Evolutionary conservation across 2,113 vertebrate genomes (phyloP).

Genomic region (Vimba vimba): DNA sequence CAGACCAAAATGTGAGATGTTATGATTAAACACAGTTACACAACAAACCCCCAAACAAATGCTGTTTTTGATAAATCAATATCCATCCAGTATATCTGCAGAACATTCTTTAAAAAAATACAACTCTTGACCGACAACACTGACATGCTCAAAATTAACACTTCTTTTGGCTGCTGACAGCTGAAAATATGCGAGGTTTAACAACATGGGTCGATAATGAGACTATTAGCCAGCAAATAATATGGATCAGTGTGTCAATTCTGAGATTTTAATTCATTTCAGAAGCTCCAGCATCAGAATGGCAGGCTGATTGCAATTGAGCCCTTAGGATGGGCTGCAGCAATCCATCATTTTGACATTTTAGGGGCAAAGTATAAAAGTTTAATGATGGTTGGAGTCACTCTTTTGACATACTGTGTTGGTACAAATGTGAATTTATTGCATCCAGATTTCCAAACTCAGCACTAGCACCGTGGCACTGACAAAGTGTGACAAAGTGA

Average conservation of each 20-base stretch:
- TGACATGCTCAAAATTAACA: neutral
- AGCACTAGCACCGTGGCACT: neutral
- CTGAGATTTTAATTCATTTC: neutral
- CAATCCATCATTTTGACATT: slow-evolving; percentile 35
- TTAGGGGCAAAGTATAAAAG: slow-evolving; percentile 31
- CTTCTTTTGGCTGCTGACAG: neutral
- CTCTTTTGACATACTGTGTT: slow-evolving; percentile 43
- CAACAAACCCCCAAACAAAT: slow-evolving; percentile 43
- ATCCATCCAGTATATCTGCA: slow-evolving; percentile 16
- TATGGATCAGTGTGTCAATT: slow-evolving; percentile 13
- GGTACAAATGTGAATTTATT: slow-evolving; percentile 41
- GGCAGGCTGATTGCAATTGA: slow-evolving; percentile 20
- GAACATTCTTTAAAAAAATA: neutral
- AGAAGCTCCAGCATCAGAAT: neutral
- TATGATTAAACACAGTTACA: neutral
- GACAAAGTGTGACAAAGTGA: slow-evolving; percentile 22
- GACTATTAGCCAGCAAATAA: neutral
- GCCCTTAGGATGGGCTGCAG: slow-evolving; percentile 11
- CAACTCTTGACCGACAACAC: slow-evolving; percentile 17
- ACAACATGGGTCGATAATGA: neutral
- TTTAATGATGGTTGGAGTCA: slow-evolving; percentile 20
- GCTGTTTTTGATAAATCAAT: slow-evolving; percentile 20
- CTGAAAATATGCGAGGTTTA: neutral
- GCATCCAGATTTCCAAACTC: slow-evolving; percentile 24
- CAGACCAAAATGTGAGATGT: slow-evolving; percentile 1